Evolutionary conservation across 1,140 invertebrate genomes (phyloP).

Genomic region (Sarcophaga peregrina): DNA sequence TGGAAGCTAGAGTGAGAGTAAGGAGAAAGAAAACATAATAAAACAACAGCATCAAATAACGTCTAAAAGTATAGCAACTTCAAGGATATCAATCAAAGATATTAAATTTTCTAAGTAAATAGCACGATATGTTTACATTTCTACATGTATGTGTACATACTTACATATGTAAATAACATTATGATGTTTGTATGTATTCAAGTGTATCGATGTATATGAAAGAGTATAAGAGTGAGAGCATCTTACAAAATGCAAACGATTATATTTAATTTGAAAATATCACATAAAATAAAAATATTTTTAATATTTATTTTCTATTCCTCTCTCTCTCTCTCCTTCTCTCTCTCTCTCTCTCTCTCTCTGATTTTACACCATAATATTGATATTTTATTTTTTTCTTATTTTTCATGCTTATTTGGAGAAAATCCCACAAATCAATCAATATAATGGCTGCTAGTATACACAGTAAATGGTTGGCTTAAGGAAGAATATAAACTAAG

Average conservation of each 20-base stretch:
- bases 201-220: too few species aligned
- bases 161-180: too few species aligned
- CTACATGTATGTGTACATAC: not conserved
- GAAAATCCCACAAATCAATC: conserved; percentile 3
- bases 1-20: too few species aligned
- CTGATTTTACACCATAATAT: not conserved
- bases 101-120: conserved; percentile 20
- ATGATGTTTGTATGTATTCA: too few species aligned
- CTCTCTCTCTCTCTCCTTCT: not conserved
- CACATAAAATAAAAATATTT: too few species aligned
- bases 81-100: conserved; percentile 15
- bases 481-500: too few species aligned
- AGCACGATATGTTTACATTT: not conserved
- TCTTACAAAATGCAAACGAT: too few species aligned
- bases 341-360: not conserved
- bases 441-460: not conserved
- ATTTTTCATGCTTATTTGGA: not conserved
- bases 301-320: too few species aligned
- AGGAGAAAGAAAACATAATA: not conserved
- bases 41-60: not conserved
- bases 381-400: not conserved
- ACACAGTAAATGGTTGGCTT: too few species aligned
- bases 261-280: too few species aligned
- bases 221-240: too few species aligned
- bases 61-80: not conserved